phyloP scores from a whole-genome alignment of 1,140 invertebrate species.

The Capitella teleta region DNA sequence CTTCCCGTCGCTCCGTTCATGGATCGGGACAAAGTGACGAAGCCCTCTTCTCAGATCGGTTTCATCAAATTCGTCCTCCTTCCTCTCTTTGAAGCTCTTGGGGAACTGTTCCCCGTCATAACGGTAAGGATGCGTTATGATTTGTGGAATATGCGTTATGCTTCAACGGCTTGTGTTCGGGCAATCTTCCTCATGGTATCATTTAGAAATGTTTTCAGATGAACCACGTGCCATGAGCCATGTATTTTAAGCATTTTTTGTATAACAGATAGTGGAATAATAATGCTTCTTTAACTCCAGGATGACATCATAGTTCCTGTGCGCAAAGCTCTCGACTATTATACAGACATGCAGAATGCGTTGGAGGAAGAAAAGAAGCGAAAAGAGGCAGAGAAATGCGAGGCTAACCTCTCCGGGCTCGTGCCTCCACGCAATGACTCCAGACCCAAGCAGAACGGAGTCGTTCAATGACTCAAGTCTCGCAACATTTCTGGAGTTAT shows the following conservation, averaged over 20 bases:
- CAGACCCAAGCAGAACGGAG: too few relatives aligned
- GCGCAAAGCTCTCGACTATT: conserved; percentile 53
- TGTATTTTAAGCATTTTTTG: too few relatives aligned
- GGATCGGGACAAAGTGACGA: conserved; percentile 80
- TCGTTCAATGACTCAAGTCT: too few relatives aligned
- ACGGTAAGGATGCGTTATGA: conserved; percentile 1
- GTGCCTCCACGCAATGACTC: too few relatives aligned
- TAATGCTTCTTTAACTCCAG: conserved; percentile 27
- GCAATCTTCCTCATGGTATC: neutral
- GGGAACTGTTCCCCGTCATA: conserved; percentile 44
- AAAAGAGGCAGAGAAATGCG: conserved; percentile 1
- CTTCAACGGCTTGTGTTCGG: neutral
- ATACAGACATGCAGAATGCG: conserved; percentile 41
- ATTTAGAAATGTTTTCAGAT: neutral
- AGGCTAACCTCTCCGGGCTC: too few relatives aligned
- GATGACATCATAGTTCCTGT: conserved; percentile 52
- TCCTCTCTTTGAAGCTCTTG: conserved; percentile 65
- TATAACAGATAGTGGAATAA: neutral
- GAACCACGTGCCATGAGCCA: neutral
- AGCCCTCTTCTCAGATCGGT: conserved; percentile 71
- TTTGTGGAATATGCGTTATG: neutral
- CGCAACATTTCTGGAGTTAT: too few relatives aligned
- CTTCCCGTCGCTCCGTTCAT: conserved; percentile 77
- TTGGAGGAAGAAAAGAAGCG: conserved; percentile 29
- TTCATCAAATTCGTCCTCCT: conserved; percentile 74